Conservation (phyloP, 2,888 invertebrate genomes). For the Hypomecis atomaria region DNA sequence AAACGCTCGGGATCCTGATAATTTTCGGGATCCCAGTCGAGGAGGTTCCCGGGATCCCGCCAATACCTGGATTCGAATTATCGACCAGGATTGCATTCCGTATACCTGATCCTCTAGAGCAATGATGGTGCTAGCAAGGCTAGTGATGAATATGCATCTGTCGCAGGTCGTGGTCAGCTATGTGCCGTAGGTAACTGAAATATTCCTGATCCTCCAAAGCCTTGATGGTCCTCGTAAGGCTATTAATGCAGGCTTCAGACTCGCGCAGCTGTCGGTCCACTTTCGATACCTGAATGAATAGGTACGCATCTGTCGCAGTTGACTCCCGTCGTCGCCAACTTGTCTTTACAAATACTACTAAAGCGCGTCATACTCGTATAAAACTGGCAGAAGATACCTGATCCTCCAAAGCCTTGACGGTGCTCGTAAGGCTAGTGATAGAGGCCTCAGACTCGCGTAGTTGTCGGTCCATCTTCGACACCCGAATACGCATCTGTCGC, state of each 20-base stretch:
- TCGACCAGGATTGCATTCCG: too few relatives aligned
- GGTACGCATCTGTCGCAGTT: constrained; percentile 71
- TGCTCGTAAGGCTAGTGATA: constrained; percentile 70
- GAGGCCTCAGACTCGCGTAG: constrained; percentile 76
- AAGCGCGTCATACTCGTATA: too few relatives aligned
- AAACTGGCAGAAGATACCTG: constrained; percentile 57
- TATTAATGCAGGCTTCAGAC: constrained; percentile 73
- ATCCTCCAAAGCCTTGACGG: constrained; percentile 75
- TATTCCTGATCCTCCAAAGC: constrained; percentile 75
- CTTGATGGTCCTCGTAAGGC: constrained; percentile 74
- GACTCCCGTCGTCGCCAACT: constrained; percentile 63
- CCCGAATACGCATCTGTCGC: constrained; percentile 65
- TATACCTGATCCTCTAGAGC: constrained; percentile 59
- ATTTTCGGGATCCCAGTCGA: too few relatives aligned
- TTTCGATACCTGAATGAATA: constrained; percentile 65
- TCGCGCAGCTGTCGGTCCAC: constrained; percentile 78
- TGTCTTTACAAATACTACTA: constrained; percentile 55
- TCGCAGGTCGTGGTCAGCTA: constrained; percentile 62
- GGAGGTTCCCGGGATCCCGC: too few relatives aligned
- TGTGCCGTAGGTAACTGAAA: too few relatives aligned
- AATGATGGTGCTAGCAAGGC: constrained; percentile 74
- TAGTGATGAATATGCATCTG: constrained; percentile 70
- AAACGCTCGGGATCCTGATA: too few relatives aligned
- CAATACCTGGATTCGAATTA: too few relatives aligned
- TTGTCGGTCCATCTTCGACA: constrained; percentile 76